Evolutionary conservation across 2,888 invertebrate genomes (phyloP).

Genomic region (Drosophila kokeensis): DNA sequence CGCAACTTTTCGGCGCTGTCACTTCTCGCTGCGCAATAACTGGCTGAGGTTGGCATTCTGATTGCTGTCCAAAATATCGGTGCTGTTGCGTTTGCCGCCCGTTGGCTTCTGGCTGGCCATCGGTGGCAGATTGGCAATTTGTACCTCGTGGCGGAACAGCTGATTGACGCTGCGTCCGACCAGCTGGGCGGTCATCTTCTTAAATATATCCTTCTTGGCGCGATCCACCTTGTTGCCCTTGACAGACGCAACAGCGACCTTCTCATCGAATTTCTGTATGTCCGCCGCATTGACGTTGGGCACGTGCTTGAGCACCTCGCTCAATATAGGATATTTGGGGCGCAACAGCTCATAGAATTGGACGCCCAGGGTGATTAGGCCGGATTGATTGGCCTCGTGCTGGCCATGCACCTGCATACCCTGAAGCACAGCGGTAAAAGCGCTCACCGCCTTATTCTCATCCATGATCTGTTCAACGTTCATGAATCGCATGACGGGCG

Average conservation of each 20-base stretch:
- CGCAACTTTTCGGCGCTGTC: slow-evolving; percentile 52
- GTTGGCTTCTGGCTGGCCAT: slow-evolving; percentile 84
- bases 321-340: slow-evolving; percentile 90
- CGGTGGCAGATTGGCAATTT: slow-evolving; percentile 93
- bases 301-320: slow-evolving; percentile 90
- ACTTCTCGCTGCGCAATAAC: slow-evolving; percentile 78
- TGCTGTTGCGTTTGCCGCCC: slow-evolving; percentile 40
- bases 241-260: slow-evolving; percentile 88
- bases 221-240: slow-evolving; percentile 94
- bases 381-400: slow-evolving; percentile 94
- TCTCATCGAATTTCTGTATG: slow-evolving; percentile 94
- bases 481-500: slow-evolving; percentile 89
- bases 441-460: slow-evolving; percentile 89
- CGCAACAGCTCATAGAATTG: slow-evolving; percentile 94
- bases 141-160: slow-evolving; percentile 94
- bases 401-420: slow-evolving; percentile 95
- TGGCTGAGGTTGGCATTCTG: slow-evolving; percentile 79
- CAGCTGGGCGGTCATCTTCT: slow-evolving; percentile 93
- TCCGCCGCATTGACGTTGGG: slow-evolving; percentile 93
- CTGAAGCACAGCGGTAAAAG: slow-evolving; percentile 91
- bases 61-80: slow-evolving; percentile 79
- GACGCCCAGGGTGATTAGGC: slow-evolving; percentile 91
- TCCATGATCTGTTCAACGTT: slow-evolving; percentile 88
- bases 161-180: slow-evolving; percentile 94
- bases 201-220: slow-evolving; percentile 95